A percentile compares a stretch with the other conserved stretches of the same genome.
phyloP scores from a whole-genome alignment of 2,888 invertebrate genomes.

The Calameuta filiformis region DNA sequence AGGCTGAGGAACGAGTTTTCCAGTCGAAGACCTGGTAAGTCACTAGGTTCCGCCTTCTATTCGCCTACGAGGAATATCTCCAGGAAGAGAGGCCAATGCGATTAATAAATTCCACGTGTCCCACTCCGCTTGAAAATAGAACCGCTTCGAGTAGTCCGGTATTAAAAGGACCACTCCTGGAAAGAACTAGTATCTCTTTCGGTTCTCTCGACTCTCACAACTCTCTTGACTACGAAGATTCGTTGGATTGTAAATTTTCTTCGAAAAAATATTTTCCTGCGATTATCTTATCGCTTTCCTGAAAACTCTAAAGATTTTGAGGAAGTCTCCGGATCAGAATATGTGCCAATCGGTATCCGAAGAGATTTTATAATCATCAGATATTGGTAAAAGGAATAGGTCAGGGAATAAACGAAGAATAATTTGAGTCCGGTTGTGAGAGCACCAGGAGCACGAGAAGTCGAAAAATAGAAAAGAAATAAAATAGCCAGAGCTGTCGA shows the following conservation, averaged over 20 bases:
- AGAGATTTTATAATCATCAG: not conserved
- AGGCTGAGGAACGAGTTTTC: conserved; percentile 57
- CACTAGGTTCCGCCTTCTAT: not conserved
- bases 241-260: not conserved
- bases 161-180: not conserved
- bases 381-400: not conserved
- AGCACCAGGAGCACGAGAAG: not conserved
- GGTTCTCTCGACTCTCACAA: not conserved
- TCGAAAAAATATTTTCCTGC: not conserved
- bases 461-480: not conserved
- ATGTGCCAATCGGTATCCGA: not conserved
- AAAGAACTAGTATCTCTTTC: not conserved
- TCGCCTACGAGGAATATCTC: not conserved
- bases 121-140: not conserved
- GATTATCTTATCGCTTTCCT: not conserved
- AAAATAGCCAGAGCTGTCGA: not conserved
- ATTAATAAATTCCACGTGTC: not conserved
- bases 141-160: not conserved
- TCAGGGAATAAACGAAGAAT: not conserved
- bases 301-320: not conserved
- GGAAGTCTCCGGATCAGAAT: not conserved
- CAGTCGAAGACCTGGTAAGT: conserved; percentile 52
- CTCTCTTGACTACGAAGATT: no score
- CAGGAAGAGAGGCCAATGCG: not conserved
- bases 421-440: not conserved